phyloP scores from a whole-genome alignment of 37 sponge, comb jelly and placozoan genomes.

The Agelas oroides region DNA sequence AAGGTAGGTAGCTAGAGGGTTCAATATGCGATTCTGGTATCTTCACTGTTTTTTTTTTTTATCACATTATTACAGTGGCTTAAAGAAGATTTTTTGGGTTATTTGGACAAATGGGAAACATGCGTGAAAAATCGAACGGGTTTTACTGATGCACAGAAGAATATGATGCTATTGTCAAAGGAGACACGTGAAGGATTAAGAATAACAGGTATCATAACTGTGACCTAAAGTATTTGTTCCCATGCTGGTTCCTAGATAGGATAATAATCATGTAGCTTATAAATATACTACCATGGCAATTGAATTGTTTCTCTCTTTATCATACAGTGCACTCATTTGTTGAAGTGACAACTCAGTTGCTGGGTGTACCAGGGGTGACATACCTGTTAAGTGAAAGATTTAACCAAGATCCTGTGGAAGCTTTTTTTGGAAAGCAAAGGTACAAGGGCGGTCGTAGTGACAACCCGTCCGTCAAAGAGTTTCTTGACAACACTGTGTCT shows the following conservation, averaged over 20 bases:
- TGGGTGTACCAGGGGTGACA: neutral
- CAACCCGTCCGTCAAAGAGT: slow-evolving; percentile 32
- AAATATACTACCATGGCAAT: too few relatives aligned
- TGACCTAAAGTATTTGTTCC: too few relatives aligned
- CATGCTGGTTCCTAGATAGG: neutral
- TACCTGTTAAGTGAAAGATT: slow-evolving; percentile 37
- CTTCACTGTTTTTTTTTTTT: too few relatives aligned
- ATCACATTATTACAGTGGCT: too few relatives aligned
- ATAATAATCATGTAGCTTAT: too few relatives aligned
- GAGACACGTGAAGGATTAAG: slow-evolving; percentile 15
- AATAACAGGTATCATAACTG: neutral
- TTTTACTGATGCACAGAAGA: neutral
- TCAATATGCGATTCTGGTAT: neutral
- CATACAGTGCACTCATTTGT: slow-evolving; percentile 39
- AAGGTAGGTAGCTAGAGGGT: slow-evolving; percentile 3
- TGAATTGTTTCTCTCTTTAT: slow-evolving; percentile 11
- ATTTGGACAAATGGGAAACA: slow-evolving; percentile 33
- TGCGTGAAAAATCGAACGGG: too few relatives aligned
- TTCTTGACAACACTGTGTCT: slow-evolving; percentile 2
- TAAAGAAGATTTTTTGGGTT: slow-evolving; percentile 6
- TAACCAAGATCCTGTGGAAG: slow-evolving; percentile 35
- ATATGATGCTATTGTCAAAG: neutral
- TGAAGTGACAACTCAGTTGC: slow-evolving; percentile 9
- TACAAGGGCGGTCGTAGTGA: slow-evolving; percentile 32
- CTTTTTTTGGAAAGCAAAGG: slow-evolving; percentile 36